Percentiles rank a stretch among this genome's conserved stretches.
Evolutionary conservation across 2,888 invertebrate species (phyloP).

Genomic region (Cybosia mesomella): DNA sequence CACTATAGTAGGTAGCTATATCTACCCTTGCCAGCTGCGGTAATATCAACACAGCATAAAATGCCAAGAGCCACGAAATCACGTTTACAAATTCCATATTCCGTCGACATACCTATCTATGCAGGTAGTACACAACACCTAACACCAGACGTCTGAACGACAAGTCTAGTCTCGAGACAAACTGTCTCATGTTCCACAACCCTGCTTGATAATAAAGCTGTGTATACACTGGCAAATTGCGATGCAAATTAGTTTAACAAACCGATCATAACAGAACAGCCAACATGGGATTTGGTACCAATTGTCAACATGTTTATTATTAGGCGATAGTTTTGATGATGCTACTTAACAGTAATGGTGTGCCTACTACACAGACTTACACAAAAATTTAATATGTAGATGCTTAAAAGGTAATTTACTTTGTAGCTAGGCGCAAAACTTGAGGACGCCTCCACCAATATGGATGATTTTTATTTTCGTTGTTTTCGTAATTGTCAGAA

Average conservation of each 20-base stretch:
- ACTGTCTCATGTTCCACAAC: slow-evolving; percentile 40
- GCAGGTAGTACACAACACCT: slow-evolving; percentile 13
- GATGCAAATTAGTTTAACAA: slow-evolving; percentile 39
- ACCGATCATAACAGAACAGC: slow-evolving; percentile 18
- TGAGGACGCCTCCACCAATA: background rate
- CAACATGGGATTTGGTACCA: background rate
- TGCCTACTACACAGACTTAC: background rate
- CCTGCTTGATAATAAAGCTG: slow-evolving; percentile 34
- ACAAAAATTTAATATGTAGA: no score
- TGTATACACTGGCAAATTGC: slow-evolving; percentile 14
- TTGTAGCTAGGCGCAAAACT: background rate
- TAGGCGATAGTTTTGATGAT: background rate
- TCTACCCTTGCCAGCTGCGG: background rate
- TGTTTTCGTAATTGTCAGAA: no score
- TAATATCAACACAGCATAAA: background rate
- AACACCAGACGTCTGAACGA: slow-evolving; percentile 39
- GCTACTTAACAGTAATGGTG: background rate
- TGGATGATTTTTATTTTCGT: background rate
- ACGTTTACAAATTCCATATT: slow-evolving; percentile 15
- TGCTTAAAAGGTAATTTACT: no score
- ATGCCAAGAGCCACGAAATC: slow-evolving; percentile 9
- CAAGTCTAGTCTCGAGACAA: slow-evolving; percentile 37
- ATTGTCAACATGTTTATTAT: background rate
- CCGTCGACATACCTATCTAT: slow-evolving; percentile 16
- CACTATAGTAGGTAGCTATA: slow-evolving; percentile 18